Base-by-base conservation (phyloP, 2,888 invertebrate species). In the Tryphoninae sp. region DNA sequence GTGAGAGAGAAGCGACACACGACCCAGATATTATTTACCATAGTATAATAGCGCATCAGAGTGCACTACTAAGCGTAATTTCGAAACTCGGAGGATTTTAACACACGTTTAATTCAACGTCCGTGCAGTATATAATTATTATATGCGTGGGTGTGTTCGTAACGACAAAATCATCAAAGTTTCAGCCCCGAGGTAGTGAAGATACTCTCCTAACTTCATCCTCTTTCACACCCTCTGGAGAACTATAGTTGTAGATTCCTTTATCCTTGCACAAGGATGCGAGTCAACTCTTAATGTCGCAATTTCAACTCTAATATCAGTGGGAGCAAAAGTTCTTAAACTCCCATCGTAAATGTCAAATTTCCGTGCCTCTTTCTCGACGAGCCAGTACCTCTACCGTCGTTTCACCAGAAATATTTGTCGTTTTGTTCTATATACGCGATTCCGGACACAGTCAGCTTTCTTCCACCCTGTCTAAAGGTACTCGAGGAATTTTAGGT, bases 261-360 rank as follows among this genome's bases (percentile, higher is more conserved):
- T 74, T 61, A 68, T 61, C 40, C 23, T 40, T 55, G 19, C 58
- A 62, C 67, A 16, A 64, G 19, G 19, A 69, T 9, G 42, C 83
- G 77, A 85, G 85, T 84, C 79, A 82, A 85, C 84, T 88, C 83
- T 86, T 85, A 86, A 87, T 86, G 77, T 81, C 82, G 76, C 82
- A 84, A 84, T 87, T 87, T 86, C 84, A 84, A 87, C 81, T 87
- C 85, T 86, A 85, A 88, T 85, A 85, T 85, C 84, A 78, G 81
- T 51, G 45, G 67, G 33, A 59, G 69, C 81, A 74, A 84, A 84
- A 85, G 86, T 87, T 86, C 78, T 62, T 59, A 53, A 62, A 74
- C 62, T 59, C 67, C 64, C 83, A 83, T 83, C 83, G 83, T 86
- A 84, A 88, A 85, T 80, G 84, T 84, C 84, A 79, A 83, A 86